A percentile compares a stretch with the other conserved stretches of the same genome.
Evolutionary conservation across 2,113 vertebrate genomes (phyloP).

Genomic region (Lanius ludovicianus): DNA sequence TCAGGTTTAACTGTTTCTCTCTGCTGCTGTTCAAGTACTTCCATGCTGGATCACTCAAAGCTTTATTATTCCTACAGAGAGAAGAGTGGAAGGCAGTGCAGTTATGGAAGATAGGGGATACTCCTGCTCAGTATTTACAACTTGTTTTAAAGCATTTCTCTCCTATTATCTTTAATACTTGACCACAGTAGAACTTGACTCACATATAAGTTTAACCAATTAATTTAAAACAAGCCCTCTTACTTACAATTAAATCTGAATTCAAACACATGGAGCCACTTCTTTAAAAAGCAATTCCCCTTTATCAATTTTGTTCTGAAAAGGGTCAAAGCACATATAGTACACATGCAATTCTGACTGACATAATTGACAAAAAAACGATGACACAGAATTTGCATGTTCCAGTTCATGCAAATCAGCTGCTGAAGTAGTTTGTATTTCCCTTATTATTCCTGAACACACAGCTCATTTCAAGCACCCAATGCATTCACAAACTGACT

Average conservation of each 20-base stretch:
- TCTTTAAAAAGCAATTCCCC: neutral
- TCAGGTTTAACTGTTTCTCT: conserved; percentile 88
- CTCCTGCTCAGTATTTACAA: neutral
- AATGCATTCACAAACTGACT: neutral
- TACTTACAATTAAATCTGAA: neutral
- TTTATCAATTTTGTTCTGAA: neutral
- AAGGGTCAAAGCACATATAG: neutral
- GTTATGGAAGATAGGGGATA: neutral
- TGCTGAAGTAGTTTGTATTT: neutral
- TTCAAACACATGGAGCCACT: neutral
- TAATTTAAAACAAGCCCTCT: neutral
- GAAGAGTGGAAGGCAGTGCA: neutral
- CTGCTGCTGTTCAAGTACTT: conserved; percentile 90
- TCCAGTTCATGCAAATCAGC: neutral
- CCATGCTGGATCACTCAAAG: conserved; percentile 84
- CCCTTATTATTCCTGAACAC: neutral
- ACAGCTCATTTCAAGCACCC: neutral
- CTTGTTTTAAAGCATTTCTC: neutral
- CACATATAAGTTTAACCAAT: neutral
- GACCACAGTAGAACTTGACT: neutral
- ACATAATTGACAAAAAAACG: neutral
- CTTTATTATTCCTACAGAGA: conserved; percentile 91
- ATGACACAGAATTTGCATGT: neutral
- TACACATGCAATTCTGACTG: neutral
- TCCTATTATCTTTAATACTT: neutral